Evolutionary conservation across 2,888 invertebrate genomes (phyloP).

Genomic region (Coenonympha arcania): DNA sequence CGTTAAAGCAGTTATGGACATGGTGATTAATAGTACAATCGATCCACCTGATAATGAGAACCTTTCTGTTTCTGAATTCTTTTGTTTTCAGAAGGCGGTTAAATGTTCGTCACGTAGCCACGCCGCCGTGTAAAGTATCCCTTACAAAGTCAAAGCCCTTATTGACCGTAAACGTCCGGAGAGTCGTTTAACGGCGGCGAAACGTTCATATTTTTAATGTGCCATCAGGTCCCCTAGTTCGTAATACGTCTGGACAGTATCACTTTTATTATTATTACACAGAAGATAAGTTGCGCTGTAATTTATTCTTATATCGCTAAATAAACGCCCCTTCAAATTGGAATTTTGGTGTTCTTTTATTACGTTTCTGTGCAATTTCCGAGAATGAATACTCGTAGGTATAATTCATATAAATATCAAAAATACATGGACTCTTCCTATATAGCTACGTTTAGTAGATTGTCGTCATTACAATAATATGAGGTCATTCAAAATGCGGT

Average conservation of each 20-base stretch:
- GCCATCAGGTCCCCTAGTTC: slow-evolving; percentile 47
- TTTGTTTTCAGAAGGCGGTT: not conserved
- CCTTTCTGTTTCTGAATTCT: no score
- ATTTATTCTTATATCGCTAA: slow-evolving; percentile 29
- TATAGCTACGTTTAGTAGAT: no score
- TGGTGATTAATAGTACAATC: no score
- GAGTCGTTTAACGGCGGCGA: slow-evolving; percentile 47
- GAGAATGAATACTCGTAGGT: not conserved
- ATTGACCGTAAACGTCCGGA: slow-evolving; percentile 46
- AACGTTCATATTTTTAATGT: slow-evolving; percentile 57
- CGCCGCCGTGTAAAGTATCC: slow-evolving; percentile 2
- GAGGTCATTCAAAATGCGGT: no score
- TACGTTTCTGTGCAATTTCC: no score
- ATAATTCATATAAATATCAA: no score
- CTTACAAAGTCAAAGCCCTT: slow-evolving; percentile 15
- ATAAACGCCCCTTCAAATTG: slow-evolving; percentile 33
- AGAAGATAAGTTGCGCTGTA: slow-evolving; percentile 40
- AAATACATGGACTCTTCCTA: no score
- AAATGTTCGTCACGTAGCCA: not conserved
- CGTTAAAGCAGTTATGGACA: no score
- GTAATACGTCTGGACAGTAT: slow-evolving; percentile 45
- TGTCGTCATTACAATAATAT: no score
- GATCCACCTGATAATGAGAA: no score
- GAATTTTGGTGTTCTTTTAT: slow-evolving; percentile 20
- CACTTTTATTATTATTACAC: slow-evolving; percentile 50